These are phyloP conservation scores for Enteromius viviparus DNA, from an alignment of 2,797 vertebrate genomes.

Conservation along the genomic window DNA sequence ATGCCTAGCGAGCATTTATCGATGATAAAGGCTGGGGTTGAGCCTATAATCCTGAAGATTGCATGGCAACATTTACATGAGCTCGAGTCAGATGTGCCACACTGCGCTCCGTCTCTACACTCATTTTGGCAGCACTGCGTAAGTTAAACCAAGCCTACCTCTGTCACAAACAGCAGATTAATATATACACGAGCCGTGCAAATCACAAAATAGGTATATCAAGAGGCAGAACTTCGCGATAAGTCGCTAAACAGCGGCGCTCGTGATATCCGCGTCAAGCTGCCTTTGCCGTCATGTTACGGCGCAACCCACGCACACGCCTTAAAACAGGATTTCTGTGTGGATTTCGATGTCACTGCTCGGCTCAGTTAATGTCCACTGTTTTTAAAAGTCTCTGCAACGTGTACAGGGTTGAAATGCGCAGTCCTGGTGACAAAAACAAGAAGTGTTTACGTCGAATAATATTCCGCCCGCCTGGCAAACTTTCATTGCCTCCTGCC, in stretches of 20 bases:
- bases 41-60: conserved; percentile 45
- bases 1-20: conserved; percentile 23
- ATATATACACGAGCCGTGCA: neutral
- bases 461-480: conserved; percentile 57
- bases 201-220: neutral
- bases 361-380: neutral
- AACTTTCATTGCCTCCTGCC: conserved; percentile 61
- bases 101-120: conserved; percentile 70
- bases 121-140: conserved; percentile 70
- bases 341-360: conserved; percentile 19
- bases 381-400: conserved; percentile 6
- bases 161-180: neutral
- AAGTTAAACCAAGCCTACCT: conserved; percentile 42
- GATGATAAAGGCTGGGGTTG: conserved; percentile 26
- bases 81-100: conserved; percentile 60
- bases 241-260: conserved; percentile 32
- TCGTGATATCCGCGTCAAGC: conserved; percentile 56
- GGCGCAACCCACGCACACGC: conserved; percentile 54
- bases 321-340: conserved; percentile 39
- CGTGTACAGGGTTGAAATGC: neutral
- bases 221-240: conserved; percentile 17
- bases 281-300: conserved; percentile 47
- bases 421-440: conserved; percentile 11
- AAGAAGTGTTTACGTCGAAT: conserved; percentile 57
- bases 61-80: conserved; percentile 49